These are phyloP conservation scores for Tinea trinotella DNA, from an alignment of 2,888 invertebrate species.

Conservation along the genomic window DNA sequence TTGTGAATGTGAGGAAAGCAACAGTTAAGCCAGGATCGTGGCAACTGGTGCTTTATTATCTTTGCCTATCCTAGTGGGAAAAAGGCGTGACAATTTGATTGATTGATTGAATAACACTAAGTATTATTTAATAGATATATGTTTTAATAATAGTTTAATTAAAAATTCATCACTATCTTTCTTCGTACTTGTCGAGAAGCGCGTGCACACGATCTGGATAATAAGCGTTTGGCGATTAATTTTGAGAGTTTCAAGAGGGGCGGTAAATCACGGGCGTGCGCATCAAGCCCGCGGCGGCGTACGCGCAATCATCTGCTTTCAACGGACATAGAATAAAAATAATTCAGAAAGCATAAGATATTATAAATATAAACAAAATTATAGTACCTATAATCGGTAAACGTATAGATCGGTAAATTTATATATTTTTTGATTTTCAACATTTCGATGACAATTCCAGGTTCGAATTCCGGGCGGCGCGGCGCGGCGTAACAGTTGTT, in stretches of 20 bases:
- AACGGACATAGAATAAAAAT: slow-evolving; percentile 26
- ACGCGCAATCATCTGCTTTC: slow-evolving; percentile 25
- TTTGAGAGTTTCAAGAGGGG: slow-evolving; percentile 35
- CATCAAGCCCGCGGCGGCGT: slow-evolving; percentile 33
- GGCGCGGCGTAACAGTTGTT: too few relatives aligned
- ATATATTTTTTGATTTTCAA: background rate
- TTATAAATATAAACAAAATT: background rate
- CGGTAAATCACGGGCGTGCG: slow-evolving; percentile 41
- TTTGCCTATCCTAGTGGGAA: too few relatives aligned
- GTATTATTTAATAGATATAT: too few relatives aligned
- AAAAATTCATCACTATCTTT: slow-evolving; percentile 25
- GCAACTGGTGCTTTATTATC: too few relatives aligned
- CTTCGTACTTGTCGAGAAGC: slow-evolving; percentile 30
- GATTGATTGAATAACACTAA: too few relatives aligned
- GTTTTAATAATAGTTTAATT: slow-evolving; percentile 18
- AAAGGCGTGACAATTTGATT: too few relatives aligned
- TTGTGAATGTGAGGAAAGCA: too few relatives aligned
- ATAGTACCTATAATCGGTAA: background rate
- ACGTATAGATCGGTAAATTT: background rate
- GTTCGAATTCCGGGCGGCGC: too few relatives aligned
- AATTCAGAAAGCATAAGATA: too few relatives aligned
- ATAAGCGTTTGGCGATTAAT: slow-evolving; percentile 20
- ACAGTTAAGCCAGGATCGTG: too few relatives aligned
- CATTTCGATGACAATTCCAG: too few relatives aligned
- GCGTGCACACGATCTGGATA: slow-evolving; percentile 20